Evolutionary conservation across 2,888 invertebrate genomes (phyloP).

Genomic region (Disparrhopalites patrizii): DNA sequence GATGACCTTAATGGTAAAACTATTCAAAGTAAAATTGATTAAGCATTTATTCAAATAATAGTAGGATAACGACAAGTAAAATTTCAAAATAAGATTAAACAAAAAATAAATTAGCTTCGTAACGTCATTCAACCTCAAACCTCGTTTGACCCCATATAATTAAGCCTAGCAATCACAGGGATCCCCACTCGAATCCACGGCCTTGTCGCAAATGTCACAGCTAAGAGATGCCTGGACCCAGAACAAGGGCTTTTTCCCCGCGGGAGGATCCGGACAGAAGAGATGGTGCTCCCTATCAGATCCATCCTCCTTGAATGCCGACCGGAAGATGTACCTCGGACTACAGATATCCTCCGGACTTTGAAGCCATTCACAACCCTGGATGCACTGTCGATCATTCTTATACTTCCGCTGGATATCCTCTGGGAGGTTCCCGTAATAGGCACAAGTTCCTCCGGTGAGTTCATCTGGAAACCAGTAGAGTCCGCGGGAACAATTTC

Average conservation of each 20-base stretch:
- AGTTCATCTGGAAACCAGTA: slow-evolving; percentile 3
- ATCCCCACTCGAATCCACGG: background rate
- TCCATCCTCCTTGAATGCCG: background rate
- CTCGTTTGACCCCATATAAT: no score
- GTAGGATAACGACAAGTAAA: no score
- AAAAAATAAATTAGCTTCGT: no score
- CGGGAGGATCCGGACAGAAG: background rate
- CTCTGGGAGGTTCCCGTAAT: slow-evolving; percentile 3
- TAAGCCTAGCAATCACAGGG: no score
- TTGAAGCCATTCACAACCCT: slow-evolving; percentile 9
- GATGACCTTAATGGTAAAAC: no score
- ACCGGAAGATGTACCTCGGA: background rate
- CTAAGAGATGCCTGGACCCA: background rate
- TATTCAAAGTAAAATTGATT: no score
- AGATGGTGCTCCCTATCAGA: background rate
- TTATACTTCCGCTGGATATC: background rate
- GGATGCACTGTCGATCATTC: slow-evolving; percentile 7
- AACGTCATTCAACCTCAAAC: no score
- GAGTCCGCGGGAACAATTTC: background rate
- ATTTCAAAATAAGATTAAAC: no score
- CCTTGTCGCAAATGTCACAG: background rate
- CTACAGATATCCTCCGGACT: slow-evolving; percentile 1
- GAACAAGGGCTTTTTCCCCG: background rate
- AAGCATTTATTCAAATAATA: no score
- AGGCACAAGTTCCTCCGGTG: slow-evolving; percentile 18